Evolutionary conservation across 2,113 vertebrate species (phyloP).

Genomic region (Empidonax alnorum): DNA sequence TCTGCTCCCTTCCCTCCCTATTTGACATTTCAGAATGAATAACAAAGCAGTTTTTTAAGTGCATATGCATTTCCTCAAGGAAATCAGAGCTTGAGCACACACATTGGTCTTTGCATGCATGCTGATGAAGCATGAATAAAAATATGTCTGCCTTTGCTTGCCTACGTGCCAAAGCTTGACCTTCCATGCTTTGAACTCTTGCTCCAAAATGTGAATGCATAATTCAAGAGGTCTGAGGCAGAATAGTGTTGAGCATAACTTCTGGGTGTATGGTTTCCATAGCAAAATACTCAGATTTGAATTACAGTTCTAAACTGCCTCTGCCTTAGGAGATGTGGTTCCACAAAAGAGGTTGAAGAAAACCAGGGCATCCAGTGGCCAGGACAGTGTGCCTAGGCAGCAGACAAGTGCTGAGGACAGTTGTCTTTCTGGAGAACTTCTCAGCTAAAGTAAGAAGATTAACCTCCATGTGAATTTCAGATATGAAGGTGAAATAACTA

Average conservation of each 20-base stretch:
- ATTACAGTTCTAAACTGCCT: not conserved
- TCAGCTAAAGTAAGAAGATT: not conserved
- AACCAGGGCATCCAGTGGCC: not conserved
- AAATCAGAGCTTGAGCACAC: conserved; percentile 12
- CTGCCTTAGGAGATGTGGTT: not conserved
- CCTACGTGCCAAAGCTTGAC: not conserved
- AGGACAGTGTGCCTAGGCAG: not conserved
- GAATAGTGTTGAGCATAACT: not conserved
- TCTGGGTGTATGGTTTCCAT: not conserved
- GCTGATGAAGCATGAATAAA: not conserved
- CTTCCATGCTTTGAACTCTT: conserved; percentile 38
- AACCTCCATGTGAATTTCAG: not conserved
- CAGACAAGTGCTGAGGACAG: not conserved
- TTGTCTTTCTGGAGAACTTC: not conserved
- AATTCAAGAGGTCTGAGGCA: conserved; percentile 37
- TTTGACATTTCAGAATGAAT: conserved; percentile 39
- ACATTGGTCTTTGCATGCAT: not conserved
- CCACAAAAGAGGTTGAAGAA: not conserved
- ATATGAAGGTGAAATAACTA: not conserved
- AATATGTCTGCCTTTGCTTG: conserved; percentile 13
- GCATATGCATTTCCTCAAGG: conserved; percentile 43
- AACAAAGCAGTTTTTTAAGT: conserved; percentile 12
- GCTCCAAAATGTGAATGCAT: conserved; percentile 17
- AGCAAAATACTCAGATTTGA: not conserved
- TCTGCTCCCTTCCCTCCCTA: not conserved